These are phyloP conservation scores for Phodopus roborovskii DNA, from an alignment of 2,113 vertebrate species.

Conservation along the genomic window DNA sequence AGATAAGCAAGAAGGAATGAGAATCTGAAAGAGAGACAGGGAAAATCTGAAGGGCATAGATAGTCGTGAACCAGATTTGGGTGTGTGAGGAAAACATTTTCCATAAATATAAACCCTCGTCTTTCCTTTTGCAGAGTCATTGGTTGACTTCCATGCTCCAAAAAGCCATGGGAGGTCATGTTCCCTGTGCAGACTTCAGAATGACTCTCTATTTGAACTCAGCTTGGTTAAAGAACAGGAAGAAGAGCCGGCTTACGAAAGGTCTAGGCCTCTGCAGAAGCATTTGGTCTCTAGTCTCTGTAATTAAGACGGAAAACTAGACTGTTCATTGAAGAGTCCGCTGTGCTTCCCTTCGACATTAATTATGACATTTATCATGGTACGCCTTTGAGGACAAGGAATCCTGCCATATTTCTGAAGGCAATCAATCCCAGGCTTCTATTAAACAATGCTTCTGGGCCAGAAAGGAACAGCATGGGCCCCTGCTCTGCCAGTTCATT, in stretches of 20 bases:
- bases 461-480: conserved; percentile 80
- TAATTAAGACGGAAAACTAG: conserved; percentile 77
- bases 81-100: not conserved
- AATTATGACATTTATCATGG: conserved; percentile 82
- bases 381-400: conserved; percentile 72
- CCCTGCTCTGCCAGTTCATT: conserved; percentile 67
- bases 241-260: not conserved
- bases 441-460: conserved; percentile 79
- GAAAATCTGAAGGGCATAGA: not conserved
- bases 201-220: not conserved
- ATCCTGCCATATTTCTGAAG: conserved; percentile 79
- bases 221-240: not conserved
- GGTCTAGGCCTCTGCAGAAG: not conserved
- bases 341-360: conserved; percentile 59
- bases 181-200: not conserved
- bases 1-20: not conserved
- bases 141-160: not conserved
- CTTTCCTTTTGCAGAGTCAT: not conserved
- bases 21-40: not conserved
- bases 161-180: not conserved
- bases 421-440: conserved; percentile 78
- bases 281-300: not conserved
- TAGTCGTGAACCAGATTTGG: not conserved
- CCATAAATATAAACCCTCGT: not conserved
- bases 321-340: conserved; percentile 70